These are phyloP conservation scores for Stichodactyla helianthus DNA, from an alignment of 64 coral and sea anemone species.

Conservation along the genomic window DNA sequence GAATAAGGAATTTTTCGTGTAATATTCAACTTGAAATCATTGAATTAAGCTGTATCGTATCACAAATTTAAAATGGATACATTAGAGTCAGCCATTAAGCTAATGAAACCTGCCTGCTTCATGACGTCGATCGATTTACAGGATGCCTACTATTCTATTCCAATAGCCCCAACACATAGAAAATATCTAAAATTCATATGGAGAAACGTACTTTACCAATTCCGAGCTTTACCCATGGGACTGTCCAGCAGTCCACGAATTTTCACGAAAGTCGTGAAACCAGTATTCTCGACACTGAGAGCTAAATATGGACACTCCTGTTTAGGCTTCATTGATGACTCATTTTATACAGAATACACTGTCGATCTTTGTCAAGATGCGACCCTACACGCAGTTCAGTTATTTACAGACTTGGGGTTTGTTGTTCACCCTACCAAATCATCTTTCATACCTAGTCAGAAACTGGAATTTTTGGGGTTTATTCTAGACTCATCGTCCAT, in stretches of 20 bases:
- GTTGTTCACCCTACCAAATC: constrained; percentile 35
- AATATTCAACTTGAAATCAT: constrained; percentile 14
- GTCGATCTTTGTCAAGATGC: too few species aligned
- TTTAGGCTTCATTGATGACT: too few species aligned
- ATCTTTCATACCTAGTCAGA: constrained; percentile 2
- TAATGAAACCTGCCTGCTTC: constrained; percentile 24
- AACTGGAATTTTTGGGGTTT: constrained; percentile 33
- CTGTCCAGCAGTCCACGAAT: too few species aligned
- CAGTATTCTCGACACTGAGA: background rate
- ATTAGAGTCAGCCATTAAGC: constrained; percentile 17
- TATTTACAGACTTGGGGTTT: constrained; percentile 20
- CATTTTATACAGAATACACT: too few species aligned
- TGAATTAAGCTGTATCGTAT: too few species aligned
- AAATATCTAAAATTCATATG: too few species aligned
- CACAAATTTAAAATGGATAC: constrained; percentile 46
- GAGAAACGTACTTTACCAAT: background rate
- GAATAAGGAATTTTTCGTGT: background rate
- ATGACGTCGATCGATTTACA: constrained; percentile 28
- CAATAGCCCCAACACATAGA: too few species aligned
- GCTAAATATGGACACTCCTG: background rate
- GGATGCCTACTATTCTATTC: constrained; percentile 24
- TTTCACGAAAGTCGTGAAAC: background rate
- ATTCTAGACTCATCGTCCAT: background rate
- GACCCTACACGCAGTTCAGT: too few species aligned
- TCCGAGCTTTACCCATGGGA: background rate